Conservation (phyloP, 2,113 vertebrate genomes). For the Leptobrachium ailaonicum region DNA sequence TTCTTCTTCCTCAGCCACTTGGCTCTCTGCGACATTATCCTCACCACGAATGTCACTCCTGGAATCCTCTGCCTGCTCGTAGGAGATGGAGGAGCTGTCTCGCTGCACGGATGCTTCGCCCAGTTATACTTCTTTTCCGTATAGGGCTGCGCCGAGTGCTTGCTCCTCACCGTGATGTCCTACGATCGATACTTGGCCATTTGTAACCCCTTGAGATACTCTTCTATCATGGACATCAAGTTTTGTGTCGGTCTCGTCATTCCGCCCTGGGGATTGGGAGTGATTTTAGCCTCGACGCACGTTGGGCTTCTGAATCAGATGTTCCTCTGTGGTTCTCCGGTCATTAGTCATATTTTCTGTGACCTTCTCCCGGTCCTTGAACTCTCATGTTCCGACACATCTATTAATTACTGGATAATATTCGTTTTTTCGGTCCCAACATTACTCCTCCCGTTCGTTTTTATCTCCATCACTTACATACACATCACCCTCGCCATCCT, state of each 20-base stretch:
- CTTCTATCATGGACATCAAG: conserved; percentile 47
- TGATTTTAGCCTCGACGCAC: conserved; percentile 55
- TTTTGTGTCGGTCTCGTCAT: conserved; percentile 44
- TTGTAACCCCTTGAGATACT: conserved; percentile 51
- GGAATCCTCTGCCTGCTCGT: conserved; percentile 29
- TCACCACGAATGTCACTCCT: conserved; percentile 41
- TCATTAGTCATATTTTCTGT: conserved; percentile 62
- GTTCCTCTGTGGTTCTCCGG: conserved; percentile 58
- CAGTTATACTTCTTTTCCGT: conserved; percentile 26
- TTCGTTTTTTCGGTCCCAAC: neutral
- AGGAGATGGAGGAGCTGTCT: conserved; percentile 19
- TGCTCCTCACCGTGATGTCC: conserved; percentile 15
- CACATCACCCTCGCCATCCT: neutral
- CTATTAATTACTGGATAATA: neutral
- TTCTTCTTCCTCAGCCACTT: conserved; percentile 50
- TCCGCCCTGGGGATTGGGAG: conserved; percentile 57
- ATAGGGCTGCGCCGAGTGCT: conserved; percentile 7
- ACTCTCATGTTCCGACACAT: conserved; percentile 56
- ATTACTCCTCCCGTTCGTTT: conserved; percentile 9
- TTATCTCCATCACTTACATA: neutral
- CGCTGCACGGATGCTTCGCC: conserved; percentile 3
- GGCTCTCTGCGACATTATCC: conserved; percentile 43
- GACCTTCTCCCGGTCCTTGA: conserved; percentile 60
- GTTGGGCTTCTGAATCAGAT: conserved; percentile 51
- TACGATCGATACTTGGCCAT: conserved; percentile 47